A percentile compares a stretch with the other conserved stretches of the same genome.
phyloP scores from a whole-genome alignment of 30 jellyfish, hydroid and myxozoan genomes.

The Hydractinia echinata region DNA sequence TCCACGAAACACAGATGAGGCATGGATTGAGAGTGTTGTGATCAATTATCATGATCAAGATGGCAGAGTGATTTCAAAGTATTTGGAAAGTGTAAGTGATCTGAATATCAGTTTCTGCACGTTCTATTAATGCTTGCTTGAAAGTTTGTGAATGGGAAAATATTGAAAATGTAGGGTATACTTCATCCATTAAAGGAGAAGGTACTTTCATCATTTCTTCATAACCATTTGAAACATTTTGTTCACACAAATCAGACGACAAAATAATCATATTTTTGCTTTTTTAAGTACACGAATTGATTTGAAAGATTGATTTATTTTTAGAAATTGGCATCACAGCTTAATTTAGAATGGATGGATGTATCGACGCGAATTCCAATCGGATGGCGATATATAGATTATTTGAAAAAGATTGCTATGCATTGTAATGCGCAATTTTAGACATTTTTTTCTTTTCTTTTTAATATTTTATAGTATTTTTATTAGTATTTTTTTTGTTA shows the following conservation, averaged over 20 bases:
- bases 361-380: background rate
- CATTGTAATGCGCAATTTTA: background rate
- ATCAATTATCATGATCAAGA: slow-evolving; percentile 57
- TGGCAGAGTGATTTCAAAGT: slow-evolving; percentile 33
- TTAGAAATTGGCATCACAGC: background rate
- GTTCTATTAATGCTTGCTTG: too few species aligned
- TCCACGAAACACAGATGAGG: slow-evolving; percentile 59
- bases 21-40: slow-evolving; percentile 62
- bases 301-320: background rate
- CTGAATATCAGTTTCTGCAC: too few species aligned
- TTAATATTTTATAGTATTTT: too few species aligned
- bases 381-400: background rate
- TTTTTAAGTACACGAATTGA: too few species aligned
- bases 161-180: too few species aligned
- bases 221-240: background rate
- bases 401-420: background rate
- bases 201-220: background rate
- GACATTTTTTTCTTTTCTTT: background rate
- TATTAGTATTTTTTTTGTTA: too few species aligned
- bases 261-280: too few species aligned
- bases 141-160: too few species aligned
- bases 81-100: slow-evolving; percentile 6
- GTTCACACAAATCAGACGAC: too few species aligned
- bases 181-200: too few species aligned
- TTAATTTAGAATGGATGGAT: background rate